phyloP scores from a whole-genome alignment of 2,888 invertebrate genomes.

The Drosophila pullipes region DNA sequence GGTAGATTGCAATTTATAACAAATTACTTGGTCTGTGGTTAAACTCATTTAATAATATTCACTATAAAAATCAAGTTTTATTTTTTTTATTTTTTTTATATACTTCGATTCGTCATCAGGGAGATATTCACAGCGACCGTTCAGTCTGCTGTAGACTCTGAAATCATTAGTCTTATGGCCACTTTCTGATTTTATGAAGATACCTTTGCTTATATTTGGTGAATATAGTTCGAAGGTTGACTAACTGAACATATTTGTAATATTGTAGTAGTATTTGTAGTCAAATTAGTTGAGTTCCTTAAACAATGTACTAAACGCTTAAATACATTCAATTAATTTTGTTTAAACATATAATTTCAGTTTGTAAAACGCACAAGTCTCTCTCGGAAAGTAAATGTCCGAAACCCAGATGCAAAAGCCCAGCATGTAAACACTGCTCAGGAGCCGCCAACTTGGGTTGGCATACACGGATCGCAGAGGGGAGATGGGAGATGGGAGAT shows the following conservation, averaged over 20 bases:
- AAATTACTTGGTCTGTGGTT: neutral
- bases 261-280: neutral
- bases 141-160: neutral
- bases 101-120: no score
- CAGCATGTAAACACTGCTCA: neutral
- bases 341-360: neutral
- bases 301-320: neutral
- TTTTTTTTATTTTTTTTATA: neutral
- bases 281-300: neutral
- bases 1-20: no score
- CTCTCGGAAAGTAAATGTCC: neutral
- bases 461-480: neutral
- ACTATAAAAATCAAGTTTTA: neutral
- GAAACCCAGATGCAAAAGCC: neutral
- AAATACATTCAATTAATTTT: neutral
- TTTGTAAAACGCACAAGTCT: neutral
- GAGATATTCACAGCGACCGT: neutral
- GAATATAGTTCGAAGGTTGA: neutral
- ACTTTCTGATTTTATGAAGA: neutral
- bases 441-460: neutral
- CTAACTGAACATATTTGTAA: neutral
- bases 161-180: neutral
- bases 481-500: neutral
- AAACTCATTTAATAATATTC: neutral
- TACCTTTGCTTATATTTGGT: neutral